Percentiles rank a stretch among this genome's conserved stretches.
Evolutionary conservation across 2,797 vertebrate genomes (phyloP).

Genomic region (Danio jaintianensis): DNA sequence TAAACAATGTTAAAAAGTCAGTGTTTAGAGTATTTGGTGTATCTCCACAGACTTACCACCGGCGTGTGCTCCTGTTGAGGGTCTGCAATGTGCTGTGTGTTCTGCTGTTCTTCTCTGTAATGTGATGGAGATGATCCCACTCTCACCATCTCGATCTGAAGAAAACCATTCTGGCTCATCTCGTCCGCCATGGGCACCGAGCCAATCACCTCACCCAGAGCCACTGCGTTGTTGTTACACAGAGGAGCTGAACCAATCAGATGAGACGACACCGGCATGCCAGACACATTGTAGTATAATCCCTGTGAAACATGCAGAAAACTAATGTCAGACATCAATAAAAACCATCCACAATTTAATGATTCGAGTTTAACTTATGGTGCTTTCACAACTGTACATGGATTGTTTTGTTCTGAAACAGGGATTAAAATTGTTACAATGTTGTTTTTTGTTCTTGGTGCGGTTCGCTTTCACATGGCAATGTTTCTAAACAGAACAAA

Average conservation of each 20-base stretch:
- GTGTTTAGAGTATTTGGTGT: too few relatives aligned
- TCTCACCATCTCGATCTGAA: conserved; percentile 56
- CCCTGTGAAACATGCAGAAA: conserved; percentile 14
- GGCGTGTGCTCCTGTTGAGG: conserved; percentile 31
- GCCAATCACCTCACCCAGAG: background rate
- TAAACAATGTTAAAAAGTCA: too few relatives aligned
- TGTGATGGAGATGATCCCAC: conserved; percentile 30
- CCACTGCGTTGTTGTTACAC: background rate
- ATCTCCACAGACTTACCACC: conserved; percentile 49
- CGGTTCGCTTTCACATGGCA: too few relatives aligned
- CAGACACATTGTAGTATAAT: conserved; percentile 45
- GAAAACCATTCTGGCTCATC: conserved; percentile 37
- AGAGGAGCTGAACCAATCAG: conserved; percentile 28
- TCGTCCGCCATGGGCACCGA: conserved; percentile 45
- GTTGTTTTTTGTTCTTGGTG: too few relatives aligned
- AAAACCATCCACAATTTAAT: background rate
- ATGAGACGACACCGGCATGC: conserved; percentile 15
- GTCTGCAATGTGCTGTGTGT: background rate
- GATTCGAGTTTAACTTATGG: background rate
- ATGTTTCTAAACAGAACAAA: too few relatives aligned
- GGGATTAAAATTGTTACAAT: too few relatives aligned
- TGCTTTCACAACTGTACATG: too few relatives aligned
- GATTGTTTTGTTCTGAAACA: too few relatives aligned
- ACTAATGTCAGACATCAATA: background rate
- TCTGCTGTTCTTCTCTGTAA: conserved; percentile 7